A percentile compares a stretch with the other conserved stretches of the same genome.
Conservation (phyloP, 2,888 invertebrate species). For the Torymus texanus region DNA sequence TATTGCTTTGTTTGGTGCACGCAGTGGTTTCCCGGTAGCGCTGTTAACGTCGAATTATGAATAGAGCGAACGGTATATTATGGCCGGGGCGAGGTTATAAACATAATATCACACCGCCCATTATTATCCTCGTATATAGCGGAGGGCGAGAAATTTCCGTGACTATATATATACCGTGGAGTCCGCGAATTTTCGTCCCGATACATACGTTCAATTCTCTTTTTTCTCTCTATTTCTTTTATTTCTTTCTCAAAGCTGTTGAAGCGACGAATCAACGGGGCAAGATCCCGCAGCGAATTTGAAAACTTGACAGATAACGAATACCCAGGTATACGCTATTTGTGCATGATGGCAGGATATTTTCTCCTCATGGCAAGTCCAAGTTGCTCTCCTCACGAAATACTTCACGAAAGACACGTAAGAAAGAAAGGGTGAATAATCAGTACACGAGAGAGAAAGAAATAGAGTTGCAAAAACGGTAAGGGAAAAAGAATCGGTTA, state of each 20-base stretch:
- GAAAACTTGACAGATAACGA: conserved; percentile 46
- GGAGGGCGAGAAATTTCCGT: too few species aligned
- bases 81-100: too few species aligned
- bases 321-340: conserved; percentile 40
- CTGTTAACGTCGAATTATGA: too few species aligned
- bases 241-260: too few species aligned
- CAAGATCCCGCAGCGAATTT: conserved; percentile 41
- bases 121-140: too few species aligned
- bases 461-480: neutral
- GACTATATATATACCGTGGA: neutral
- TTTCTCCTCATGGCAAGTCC: neutral
- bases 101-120: too few species aligned
- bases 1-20: neutral
- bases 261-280: conserved; percentile 11
- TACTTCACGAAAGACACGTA: neutral
- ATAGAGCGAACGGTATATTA: too few species aligned
- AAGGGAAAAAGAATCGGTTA: neutral
- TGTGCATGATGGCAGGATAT: too few species aligned
- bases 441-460: conserved; percentile 8
- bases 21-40: neutral
- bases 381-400: neutral
- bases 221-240: too few species aligned
- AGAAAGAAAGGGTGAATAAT: neutral
- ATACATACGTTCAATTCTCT: neutral
- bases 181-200: neutral